Percentiles rank a stretch among this genome's conserved stretches.
These are phyloP conservation scores for Merops nubicus DNA, from an alignment of 2,113 vertebrate species.

Conservation along the genomic window DNA sequence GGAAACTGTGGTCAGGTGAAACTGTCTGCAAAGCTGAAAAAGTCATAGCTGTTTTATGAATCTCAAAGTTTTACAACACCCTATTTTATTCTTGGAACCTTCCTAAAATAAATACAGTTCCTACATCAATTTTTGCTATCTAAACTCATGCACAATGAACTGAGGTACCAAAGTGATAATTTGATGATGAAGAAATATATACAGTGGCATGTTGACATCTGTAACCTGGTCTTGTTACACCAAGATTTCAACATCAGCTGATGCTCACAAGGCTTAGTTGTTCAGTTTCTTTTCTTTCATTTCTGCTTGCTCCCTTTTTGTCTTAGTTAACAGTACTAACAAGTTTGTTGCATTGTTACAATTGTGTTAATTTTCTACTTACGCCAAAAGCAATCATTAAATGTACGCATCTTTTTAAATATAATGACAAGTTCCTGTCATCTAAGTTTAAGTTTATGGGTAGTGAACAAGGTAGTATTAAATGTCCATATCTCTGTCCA, in stretches of 20 bases:
- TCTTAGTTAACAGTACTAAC: neutral
- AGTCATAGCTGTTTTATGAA: too few species aligned
- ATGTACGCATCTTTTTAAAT: neutral
- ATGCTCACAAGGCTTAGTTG: neutral
- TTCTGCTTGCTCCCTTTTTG: neutral
- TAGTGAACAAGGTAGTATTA: too few species aligned
- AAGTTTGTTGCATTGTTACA: neutral
- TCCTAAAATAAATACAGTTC: neutral
- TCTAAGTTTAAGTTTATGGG: neutral
- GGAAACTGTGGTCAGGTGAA: neutral
- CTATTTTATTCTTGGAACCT: neutral
- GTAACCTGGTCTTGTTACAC: neutral
- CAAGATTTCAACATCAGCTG: neutral
- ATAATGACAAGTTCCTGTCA: neutral
- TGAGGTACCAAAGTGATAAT: neutral
- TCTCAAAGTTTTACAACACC: neutral
- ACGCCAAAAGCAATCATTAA: neutral
- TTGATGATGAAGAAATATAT: neutral
- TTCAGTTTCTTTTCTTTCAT: neutral
- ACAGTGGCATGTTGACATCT: neutral
- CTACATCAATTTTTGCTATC: neutral
- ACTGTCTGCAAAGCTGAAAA: neutral
- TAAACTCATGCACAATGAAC: neutral
- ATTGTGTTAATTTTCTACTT: neutral
- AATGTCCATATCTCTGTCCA: too few species aligned